Evolutionary conservation across 2,797 vertebrate species (phyloP), one percentile per base, ranked within the genome.

Genomic region (Chlorospingus flavigularis): DNA sequence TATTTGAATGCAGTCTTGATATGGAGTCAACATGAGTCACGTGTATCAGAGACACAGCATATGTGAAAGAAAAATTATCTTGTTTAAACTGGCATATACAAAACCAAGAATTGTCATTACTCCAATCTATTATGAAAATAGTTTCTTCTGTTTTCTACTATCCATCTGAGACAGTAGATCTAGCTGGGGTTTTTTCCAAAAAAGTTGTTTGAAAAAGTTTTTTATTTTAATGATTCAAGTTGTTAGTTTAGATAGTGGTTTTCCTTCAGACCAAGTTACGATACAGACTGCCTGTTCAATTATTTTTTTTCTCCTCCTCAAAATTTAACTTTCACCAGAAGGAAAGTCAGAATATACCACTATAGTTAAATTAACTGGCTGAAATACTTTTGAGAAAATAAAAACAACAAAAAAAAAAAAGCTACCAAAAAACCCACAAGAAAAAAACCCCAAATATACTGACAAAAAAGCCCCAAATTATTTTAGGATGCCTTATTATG

Each of bases 391-490:
- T 19, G 10, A 61, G 53, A 35, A 74, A 74, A 77, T 7, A 80
- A 96, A 80, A 87, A 6, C 2, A 84, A 79, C 30, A 17, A 13
- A 23, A 48, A 13, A 55, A 18, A 77, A 43, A 6, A 4, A 21
- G 1, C 9, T 54, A 15, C 47, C 2, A 24, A 50, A 45, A 48
- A 26, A 6, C 16, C 6, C 7, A 23, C 5, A 48, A 6, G 1
- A 74, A 14, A 0, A 40, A 17, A 40, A 16, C 7, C 15, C 40
- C 2, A 35, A 31, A 6, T 9, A 50, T 43, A n/a, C 3, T 21
- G 42, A 30, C 8, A 26, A 55, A 23, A 3, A 0, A 2, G 1
- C 3, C 18, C 2, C 13, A 24, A 39, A 23, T 0, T 66, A 8
- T 73, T 81, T 95, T 82, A 73, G 35, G 79, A 54, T 73, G 25